phyloP scores from a whole-genome alignment of 1,140 invertebrate genomes.

The Neotoxoptera formosana region DNA sequence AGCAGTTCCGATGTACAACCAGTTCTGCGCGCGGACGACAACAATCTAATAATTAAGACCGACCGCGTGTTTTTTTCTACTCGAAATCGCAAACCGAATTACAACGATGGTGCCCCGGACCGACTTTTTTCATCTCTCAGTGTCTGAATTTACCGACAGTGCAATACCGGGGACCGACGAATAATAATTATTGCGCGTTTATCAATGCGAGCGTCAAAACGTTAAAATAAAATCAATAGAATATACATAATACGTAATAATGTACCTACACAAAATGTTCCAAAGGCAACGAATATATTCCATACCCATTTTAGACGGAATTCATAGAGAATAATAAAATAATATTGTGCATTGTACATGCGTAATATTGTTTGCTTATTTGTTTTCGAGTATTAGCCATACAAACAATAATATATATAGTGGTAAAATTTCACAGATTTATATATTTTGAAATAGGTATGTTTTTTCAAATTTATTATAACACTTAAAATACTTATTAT shows the following conservation, averaged over 20 bases:
- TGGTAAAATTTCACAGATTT: not conserved
- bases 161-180: not conserved
- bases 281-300: no score
- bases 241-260: not conserved
- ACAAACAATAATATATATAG: no score
- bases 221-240: not conserved
- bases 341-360: not conserved
- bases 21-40: constrained; percentile 35
- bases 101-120: not conserved
- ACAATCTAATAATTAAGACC: constrained; percentile 53
- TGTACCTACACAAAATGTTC: no score
- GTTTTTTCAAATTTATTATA: no score
- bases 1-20: constrained; percentile 15
- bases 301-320: not conserved
- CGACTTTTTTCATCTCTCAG: not conserved
- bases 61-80: not conserved
- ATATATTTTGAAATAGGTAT: no score
- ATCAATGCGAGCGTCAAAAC: not conserved
- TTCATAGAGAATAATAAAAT: not conserved
- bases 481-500: not conserved
- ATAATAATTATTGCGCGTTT: not conserved
- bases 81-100: not conserved
- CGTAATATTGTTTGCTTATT: not conserved
- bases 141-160: constrained; percentile 43
- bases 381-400: not conserved